Evolutionary conservation across 64 coral and sea anemone genomes (phyloP), one percentile per base, ranked within the genome.

Genomic region (Exaiptasia diaphana): DNA sequence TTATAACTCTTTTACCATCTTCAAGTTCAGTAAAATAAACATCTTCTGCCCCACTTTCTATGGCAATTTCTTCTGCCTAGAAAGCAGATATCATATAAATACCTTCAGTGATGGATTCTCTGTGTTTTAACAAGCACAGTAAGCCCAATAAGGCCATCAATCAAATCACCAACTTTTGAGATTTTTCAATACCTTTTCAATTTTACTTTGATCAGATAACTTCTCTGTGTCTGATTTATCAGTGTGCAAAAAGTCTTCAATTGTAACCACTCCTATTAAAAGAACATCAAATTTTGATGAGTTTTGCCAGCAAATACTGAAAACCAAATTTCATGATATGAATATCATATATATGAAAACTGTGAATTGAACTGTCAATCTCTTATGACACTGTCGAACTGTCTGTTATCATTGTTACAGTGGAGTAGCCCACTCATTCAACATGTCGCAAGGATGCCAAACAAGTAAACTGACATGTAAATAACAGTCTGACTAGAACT

Each of bases 31-130:
- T 83, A 53, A 99, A 92, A 58, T 82, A 88, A n/a, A 99, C 64
- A 76, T 99, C 90, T 79, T 99, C 95, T 68, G 89, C 95, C 23
- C 90, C 95, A 59, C 67, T 68, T 56, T 99, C 80, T 41, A 99
- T 99, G 40, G 85, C 95, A 81, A 99, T 14, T 69, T 99, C 95
- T 72, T 99, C 95, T 35, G 75, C 89, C 95, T 99, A 68, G 44
- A 53, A 21, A 46, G 11, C 44, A 65, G 44, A 77, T 17, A 50
- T 15, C 20, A 39, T 36, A 35, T 14, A 56, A n/a, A 61, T 61
- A 2, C 26, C 20, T 30, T 46, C 43, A 46, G 15, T 8, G 15
- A 15, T 46, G 5, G 43, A 46, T n/a, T n/a, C n/a, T n/a, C n/a
- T n/a, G n/a, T n/a, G 43, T 46, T 8, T 6, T 20, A 36, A 37